Conservation (phyloP, 1,140 invertebrate genomes). For the Drosophila bocqueti region DNA sequence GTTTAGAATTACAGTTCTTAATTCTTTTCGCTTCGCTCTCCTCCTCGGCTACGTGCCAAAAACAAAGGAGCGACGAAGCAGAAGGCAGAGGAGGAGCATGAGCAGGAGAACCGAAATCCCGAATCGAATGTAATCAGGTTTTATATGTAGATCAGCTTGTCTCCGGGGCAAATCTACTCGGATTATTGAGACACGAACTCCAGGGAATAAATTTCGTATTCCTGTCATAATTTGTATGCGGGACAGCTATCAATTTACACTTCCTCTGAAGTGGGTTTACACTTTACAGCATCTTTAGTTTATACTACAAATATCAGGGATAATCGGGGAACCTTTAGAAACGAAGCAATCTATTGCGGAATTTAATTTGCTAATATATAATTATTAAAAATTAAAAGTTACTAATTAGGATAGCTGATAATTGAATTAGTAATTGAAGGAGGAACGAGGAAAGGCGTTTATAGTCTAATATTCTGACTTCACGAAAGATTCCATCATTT, state of each 20-base stretch:
- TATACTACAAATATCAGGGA: neutral
- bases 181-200: conserved; percentile 21
- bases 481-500: no score
- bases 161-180: conserved; percentile 8
- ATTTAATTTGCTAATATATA: no score
- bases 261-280: neutral
- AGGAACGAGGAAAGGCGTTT: no score
- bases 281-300: neutral
- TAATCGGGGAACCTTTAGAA: neutral
- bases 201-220: neutral
- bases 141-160: conserved; percentile 42
- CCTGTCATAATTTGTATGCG: conserved; percentile 41
- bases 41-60: conserved; percentile 46
- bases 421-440: neutral
- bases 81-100: neutral
- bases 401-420: no score
- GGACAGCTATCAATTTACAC: conserved; percentile 28
- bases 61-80: conserved; percentile 37
- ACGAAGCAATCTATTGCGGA: no score
- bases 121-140: conserved; percentile 46
- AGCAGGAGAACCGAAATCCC: conserved; percentile 7
- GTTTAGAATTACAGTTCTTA: conserved; percentile 63
- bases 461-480: no score
- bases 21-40: conserved; percentile 6
- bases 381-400: no score